Percentiles rank a stretch among this genome's conserved stretches.
Conservation (phyloP, 2,888 invertebrate species). For the Drosophila flavopinicola region DNA sequence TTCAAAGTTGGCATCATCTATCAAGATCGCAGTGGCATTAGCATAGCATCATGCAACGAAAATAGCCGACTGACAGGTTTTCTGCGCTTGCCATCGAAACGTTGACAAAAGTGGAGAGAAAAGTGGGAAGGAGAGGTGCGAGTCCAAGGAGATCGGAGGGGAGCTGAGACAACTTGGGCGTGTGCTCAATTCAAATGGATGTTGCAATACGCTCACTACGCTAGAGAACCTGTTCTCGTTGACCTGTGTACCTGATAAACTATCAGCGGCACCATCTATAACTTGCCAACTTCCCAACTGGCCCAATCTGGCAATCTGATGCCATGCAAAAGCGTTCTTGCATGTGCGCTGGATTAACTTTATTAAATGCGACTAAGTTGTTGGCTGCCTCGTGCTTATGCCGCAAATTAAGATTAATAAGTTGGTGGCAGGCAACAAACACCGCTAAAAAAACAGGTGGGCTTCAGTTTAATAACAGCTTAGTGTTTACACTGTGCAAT, state of each 20-base stretch:
- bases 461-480: background rate
- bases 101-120: background rate
- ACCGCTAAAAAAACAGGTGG: background rate
- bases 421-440: constrained; percentile 36
- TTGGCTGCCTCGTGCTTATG: constrained; percentile 29
- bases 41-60: constrained; percentile 53
- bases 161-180: constrained; percentile 6
- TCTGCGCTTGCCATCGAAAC: constrained; percentile 12
- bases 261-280: constrained; percentile 44
- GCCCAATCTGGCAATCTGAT: background rate
- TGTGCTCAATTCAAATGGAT: constrained; percentile 43
- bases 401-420: constrained; percentile 46
- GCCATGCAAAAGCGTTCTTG: constrained; percentile 34
- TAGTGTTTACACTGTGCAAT: too few species aligned
- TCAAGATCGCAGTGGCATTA: constrained; percentile 34
- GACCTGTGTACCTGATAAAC: constrained; percentile 19
- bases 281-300: background rate
- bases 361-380: constrained; percentile 59
- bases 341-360: constrained; percentile 59
- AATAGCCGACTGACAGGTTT: constrained; percentile 54
- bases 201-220: constrained; percentile 18
- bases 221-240: constrained; percentile 23
- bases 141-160: too few species aligned
- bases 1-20: constrained; percentile 55
- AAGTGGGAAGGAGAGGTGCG: background rate